Evolutionary conservation across 2,113 vertebrate species (phyloP), one percentile per base, ranked within the genome.

Genomic region (Prietella phreatophila): DNA sequence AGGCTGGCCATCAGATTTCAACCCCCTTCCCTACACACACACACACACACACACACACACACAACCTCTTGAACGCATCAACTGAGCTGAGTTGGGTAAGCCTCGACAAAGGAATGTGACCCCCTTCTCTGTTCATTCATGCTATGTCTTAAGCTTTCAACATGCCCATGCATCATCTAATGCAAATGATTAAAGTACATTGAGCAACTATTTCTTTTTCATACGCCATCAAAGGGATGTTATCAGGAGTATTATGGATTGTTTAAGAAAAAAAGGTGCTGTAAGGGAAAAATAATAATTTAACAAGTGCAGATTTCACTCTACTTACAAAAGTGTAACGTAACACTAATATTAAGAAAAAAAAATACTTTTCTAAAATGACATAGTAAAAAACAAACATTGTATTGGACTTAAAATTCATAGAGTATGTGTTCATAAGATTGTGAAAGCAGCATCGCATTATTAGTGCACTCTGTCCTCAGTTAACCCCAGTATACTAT

Each of bases 1-100:
- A 90, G 90, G 79, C 89, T 87, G 90, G 87, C 87, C 79, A 87
- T 86, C 56, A 65, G n/a, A 33, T 82, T 87, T 84, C 71, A 89
- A 58, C 87, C 78, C 85, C 89, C 84, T 39, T 85, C 36, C 33
- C 53, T 50, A 61, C 63, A 86, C 86, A 76, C 86, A 71, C 25
- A 58, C 85, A 61, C 73, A 71, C 73, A 63, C 85, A 61, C 84
- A 47, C 71, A 55, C 76, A 87, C n/a, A 83, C 76, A 65, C 82
- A 73, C 82, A 83, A 76, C 58, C 80, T 89, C 76, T 61, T 73
- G 81, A 81, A 80, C 83, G 61, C 76, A 71, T 88, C 56, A 86
- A 91, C 85, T 84, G 83, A 30, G 86, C 82, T 85, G 82, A 88
- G 61, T 88, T 73, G 83, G 63, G 42, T 90, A 85, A 87, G 53